Evolutionary conservation across 2,797 vertebrate genomes (phyloP).

Genomic region (Rhadinocentrus ornatus): DNA sequence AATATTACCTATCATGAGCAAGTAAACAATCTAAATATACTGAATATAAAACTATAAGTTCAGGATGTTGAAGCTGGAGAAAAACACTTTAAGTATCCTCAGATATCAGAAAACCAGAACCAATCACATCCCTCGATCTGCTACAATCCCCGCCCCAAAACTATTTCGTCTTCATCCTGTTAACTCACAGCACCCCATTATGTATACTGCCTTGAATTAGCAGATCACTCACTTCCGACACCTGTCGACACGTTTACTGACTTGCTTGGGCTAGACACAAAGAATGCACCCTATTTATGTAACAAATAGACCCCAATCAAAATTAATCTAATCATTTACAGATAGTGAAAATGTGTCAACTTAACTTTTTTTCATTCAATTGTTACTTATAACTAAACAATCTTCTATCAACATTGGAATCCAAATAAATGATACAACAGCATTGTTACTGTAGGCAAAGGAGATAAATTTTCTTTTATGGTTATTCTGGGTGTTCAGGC

Average conservation of each 20-base stretch:
- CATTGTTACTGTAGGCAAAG: slow-evolving; percentile 23
- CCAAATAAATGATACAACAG: slow-evolving; percentile 31
- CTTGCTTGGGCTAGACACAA: not conserved
- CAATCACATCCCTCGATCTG: slow-evolving; percentile 47
- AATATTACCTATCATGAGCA: not conserved
- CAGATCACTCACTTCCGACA: not conserved
- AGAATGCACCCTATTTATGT: not conserved
- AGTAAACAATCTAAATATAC: not conserved
- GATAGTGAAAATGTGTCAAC: not conserved
- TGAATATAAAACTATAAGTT: not conserved
- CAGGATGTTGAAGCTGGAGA: not conserved
- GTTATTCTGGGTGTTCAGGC: slow-evolving; percentile 60
- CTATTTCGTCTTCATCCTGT: slow-evolving; percentile 28
- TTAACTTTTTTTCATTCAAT: not conserved
- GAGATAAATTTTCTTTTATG: slow-evolving; percentile 24
- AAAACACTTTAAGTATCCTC: slow-evolving; percentile 31
- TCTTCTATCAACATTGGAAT: not conserved
- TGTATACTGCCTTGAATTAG: slow-evolving; percentile 44
- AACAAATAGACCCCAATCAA: not conserved
- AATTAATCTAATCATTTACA: not conserved
- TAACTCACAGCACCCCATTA: slow-evolving; percentile 47
- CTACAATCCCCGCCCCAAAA: slow-evolving; percentile 37
- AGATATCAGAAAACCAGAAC: slow-evolving; percentile 23
- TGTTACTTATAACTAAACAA: not conserved
- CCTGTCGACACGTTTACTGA: not conserved